These are phyloP conservation scores for Podiceps cristatus DNA, from an alignment of 2,113 vertebrate species.

Conservation along the genomic window DNA sequence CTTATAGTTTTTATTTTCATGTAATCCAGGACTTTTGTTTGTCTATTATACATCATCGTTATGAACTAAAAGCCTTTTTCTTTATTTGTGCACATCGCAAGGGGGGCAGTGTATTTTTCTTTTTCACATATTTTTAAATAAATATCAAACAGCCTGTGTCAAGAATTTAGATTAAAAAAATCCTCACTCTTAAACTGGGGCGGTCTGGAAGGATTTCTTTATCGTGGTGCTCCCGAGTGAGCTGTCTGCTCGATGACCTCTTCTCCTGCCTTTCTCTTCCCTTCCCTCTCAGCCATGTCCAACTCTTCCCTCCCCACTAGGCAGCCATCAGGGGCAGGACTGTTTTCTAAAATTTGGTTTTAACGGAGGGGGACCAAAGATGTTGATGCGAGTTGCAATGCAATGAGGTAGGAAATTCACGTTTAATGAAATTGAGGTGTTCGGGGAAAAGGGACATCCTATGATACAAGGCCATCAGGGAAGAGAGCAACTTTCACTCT, in stretches of 20 bases:
- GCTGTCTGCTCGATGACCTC: not conserved
- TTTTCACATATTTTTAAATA: slow-evolving; percentile 44
- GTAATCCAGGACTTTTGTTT: not conserved
- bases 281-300: not conserved
- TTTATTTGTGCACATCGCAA: slow-evolving; percentile 21
- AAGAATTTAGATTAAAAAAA: slow-evolving; percentile 31
- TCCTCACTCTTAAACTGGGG: not conserved
- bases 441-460: not conserved
- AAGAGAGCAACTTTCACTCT: not conserved
- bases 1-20: not conserved
- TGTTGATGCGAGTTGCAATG: fast-evolving
- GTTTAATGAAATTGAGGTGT: fast-evolving
- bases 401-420: not conserved
- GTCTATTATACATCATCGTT: not conserved
- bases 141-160: slow-evolving; percentile 12
- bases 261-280: not conserved
- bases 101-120: slow-evolving; percentile 12
- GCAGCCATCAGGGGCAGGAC: not conserved
- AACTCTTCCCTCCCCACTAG: not conserved
- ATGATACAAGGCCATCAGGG: not conserved
- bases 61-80: not conserved
- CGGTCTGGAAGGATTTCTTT: slow-evolving; percentile 30
- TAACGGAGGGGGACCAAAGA: not conserved
- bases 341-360: not conserved
- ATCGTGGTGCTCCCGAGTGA: not conserved